Evolutionary conservation across 2,113 vertebrate species (phyloP), one percentile per base, ranked within the genome.

Genomic region (Aramus guarauna): DNA sequence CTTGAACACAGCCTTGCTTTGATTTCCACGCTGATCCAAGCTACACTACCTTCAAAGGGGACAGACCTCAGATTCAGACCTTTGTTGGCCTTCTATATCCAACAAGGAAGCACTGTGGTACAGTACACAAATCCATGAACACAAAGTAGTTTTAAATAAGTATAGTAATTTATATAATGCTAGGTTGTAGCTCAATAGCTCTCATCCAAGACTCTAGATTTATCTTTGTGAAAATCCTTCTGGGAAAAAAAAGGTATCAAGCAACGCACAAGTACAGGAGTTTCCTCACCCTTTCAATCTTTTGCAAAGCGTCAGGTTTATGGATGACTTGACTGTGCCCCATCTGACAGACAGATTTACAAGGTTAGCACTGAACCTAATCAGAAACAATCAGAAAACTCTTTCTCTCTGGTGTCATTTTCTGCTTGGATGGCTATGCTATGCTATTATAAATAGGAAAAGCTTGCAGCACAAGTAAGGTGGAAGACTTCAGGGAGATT

Each of bases 301-400:
- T 84, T 13, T 21, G 39, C 45, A 48, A 83, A 81, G 60, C 43
- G 85, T 50, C 79, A 78, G 56, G 36, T 75, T 91, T 89, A 91
- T 1, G 2, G 86, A 82, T 58, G 69, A 94, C 52, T 89, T 68
- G 85, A 22, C 69, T 17, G 26, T 41, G 80, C 80, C 73, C 20
- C 37, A 72, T 41, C 73, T 92, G 73, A 92, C 84, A 93, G 79
- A 78, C 88, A 92, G 95, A 91, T 92, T 92, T 87, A 94, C 86
- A 94, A 87, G 88, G 86, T 89, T 94, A 96, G 88, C 76, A 87
- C 48, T 69, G 68, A 96, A 92, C 80, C 92, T 87, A 91, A 96
- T 94, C 96, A 94, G 76, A 93, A 94, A 94, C 93, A 96, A 95
- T 95, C 92, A 94, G 86, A 86, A 89, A 94, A 74, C 48, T 84